These are phyloP conservation scores for Eurystomus gularis DNA, from an alignment of 2,113 vertebrate species.

Conservation along the genomic window DNA sequence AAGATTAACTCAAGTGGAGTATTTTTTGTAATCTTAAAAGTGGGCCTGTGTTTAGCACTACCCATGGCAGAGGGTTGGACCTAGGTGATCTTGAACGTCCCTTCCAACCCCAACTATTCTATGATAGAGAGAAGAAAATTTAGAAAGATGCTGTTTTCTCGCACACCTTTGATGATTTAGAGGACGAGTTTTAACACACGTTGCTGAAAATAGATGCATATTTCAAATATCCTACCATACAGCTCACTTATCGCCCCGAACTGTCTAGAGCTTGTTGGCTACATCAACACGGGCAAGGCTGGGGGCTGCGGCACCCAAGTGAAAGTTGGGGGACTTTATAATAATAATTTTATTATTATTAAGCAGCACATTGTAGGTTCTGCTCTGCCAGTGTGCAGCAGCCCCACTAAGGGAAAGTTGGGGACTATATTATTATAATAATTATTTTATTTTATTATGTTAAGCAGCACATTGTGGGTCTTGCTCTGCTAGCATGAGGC, in stretches of 20 bases:
- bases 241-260: neutral
- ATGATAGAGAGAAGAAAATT: rapidly evolving
- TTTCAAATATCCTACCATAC: rapidly evolving
- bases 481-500: neutral
- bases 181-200: rapidly evolving
- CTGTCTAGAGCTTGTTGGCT: neutral
- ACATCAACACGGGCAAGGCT: neutral
- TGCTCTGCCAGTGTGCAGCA: no score
- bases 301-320: neutral
- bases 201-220: rapidly evolving
- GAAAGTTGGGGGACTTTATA: neutral
- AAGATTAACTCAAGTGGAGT: rapidly evolving
- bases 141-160: rapidly evolving
- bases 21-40: neutral
- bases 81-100: neutral
- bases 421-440: no score
- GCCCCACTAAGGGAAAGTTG: no score
- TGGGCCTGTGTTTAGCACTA: rapidly evolving
- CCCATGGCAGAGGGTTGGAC: neutral
- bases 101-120: neutral
- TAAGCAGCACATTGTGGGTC: rapidly evolving
- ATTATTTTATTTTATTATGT: no score
- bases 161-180: neutral
- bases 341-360: no score
- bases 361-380: no score